Evolutionary conservation across 1,140 invertebrate species (phyloP).

Genomic region (Bombus fervidus): DNA sequence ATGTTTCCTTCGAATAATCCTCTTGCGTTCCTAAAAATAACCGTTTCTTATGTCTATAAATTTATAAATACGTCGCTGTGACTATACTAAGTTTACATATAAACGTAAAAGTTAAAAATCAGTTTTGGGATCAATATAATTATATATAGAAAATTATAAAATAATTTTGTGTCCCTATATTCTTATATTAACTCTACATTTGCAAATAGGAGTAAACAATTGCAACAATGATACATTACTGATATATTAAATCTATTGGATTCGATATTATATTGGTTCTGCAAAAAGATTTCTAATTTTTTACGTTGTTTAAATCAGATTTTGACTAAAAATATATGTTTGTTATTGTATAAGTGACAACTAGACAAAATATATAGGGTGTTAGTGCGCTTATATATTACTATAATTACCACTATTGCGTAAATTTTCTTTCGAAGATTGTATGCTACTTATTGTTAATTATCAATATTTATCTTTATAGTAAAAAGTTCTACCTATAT

Average conservation of each 20-base stretch:
- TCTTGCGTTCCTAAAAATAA: constrained; percentile 44
- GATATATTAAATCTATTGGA: not conserved
- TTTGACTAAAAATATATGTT: constrained; percentile 44
- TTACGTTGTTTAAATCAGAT: constrained; percentile 58
- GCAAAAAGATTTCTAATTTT: constrained; percentile 39
- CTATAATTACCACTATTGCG: constrained; percentile 7
- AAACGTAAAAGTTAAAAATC: constrained; percentile 67
- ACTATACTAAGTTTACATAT: constrained; percentile 73
- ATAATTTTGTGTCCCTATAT: constrained; percentile 2
- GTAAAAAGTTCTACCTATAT: constrained; percentile 8
- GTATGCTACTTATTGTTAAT: not conserved
- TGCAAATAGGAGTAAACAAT: not conserved
- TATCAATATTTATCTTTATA: constrained; percentile 25
- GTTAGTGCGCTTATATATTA: constrained; percentile 33
- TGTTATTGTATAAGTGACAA: constrained; percentile 50
- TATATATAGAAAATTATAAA: constrained; percentile 31
- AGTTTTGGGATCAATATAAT: constrained; percentile 75
- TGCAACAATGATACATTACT: not conserved
- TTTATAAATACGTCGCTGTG: constrained; percentile 67
- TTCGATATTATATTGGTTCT: constrained; percentile 44
- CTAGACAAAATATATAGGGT: constrained; percentile 65
- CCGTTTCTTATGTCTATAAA: constrained; percentile 28
- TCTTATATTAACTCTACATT: not conserved
- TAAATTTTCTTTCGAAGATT: not conserved
- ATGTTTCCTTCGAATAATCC: constrained; percentile 30